Evolutionary conservation across 2,888 invertebrate genomes (phyloP).

Genomic region (Luperina testacea): DNA sequence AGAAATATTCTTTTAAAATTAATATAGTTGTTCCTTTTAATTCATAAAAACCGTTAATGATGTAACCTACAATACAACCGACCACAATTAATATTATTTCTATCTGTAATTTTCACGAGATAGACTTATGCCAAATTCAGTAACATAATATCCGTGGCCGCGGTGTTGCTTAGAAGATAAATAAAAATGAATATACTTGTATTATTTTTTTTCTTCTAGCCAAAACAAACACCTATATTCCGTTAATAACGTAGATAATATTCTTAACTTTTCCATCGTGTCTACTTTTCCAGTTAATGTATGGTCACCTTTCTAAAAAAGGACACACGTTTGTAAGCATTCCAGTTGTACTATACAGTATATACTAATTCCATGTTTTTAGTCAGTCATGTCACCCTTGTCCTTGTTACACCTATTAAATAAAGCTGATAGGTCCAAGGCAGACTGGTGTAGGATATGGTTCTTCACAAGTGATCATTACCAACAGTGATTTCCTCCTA

Average conservation of each 20-base stretch:
- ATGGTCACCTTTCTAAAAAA: not conserved
- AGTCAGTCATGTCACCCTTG: not conserved
- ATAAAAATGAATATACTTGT: too few species aligned
- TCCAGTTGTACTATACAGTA: not conserved
- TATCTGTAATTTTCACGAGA: too few species aligned
- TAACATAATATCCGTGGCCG: too few species aligned
- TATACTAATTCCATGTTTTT: not conserved
- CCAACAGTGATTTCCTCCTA: not conserved
- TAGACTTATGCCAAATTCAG: too few species aligned
- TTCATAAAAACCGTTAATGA: too few species aligned
- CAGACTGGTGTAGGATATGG: slow-evolving; percentile 29
- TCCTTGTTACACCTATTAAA: slow-evolving; percentile 14
- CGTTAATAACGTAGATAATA: not conserved
- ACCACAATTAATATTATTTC: too few species aligned
- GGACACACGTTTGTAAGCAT: not conserved
- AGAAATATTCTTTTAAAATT: too few species aligned
- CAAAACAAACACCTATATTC: too few species aligned
- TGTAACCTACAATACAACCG: too few species aligned
- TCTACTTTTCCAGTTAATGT: not conserved
- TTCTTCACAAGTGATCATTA: slow-evolving; percentile 2
- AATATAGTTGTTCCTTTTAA: too few species aligned
- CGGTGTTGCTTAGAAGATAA: too few species aligned
- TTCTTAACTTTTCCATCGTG: not conserved
- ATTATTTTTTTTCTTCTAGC: too few species aligned
- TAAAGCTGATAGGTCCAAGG: slow-evolving; percentile 11